Conservation (phyloP, 2,113 vertebrate genomes). For the Hippocampus comes region DNA sequence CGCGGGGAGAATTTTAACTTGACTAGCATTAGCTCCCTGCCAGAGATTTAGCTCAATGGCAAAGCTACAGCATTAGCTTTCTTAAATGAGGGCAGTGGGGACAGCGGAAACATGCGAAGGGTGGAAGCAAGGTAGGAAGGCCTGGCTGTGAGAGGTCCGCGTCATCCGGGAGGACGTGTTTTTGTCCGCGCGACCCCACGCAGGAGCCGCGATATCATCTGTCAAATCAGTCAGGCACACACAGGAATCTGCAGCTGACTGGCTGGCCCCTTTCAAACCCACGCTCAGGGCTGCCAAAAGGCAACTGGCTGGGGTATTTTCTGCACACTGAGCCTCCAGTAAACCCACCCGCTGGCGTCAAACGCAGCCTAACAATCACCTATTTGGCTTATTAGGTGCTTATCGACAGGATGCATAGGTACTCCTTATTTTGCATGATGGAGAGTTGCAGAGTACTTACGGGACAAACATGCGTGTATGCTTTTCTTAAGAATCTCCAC, state of each 20-base stretch:
- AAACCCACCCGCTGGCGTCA: slow-evolving; percentile 13
- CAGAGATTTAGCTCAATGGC: slow-evolving; percentile 39
- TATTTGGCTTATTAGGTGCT: not conserved
- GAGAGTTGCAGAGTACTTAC: not conserved
- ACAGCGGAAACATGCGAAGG: not conserved
- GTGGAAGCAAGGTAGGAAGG: not conserved
- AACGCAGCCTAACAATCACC: slow-evolving; percentile 4
- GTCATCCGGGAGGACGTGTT: not conserved
- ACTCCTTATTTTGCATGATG: not conserved
- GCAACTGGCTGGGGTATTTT: slow-evolving; percentile 11
- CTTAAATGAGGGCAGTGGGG: slow-evolving; percentile 16
- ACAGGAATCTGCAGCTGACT: slow-evolving; percentile 24
- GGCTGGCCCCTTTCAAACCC: slow-evolving; percentile 5
- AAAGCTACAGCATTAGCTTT: slow-evolving; percentile 21
- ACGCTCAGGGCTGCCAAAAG: slow-evolving; percentile 17
- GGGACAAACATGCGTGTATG: not conserved
- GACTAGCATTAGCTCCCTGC: slow-evolving; percentile 60
- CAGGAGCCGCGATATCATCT: slow-evolving; percentile 34
- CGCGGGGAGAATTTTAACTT: slow-evolving; percentile 42
- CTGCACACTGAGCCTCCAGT: slow-evolving; percentile 6
- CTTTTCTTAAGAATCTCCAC: not conserved
- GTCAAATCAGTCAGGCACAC: slow-evolving; percentile 32
- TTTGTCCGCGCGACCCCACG: not conserved
- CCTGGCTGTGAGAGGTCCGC: not conserved
- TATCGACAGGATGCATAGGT: not conserved